Percentiles rank a stretch among this genome's conserved stretches.
phyloP scores from a whole-genome alignment of 1,140 invertebrate species.

The Lasioglossum baleicum region DNA sequence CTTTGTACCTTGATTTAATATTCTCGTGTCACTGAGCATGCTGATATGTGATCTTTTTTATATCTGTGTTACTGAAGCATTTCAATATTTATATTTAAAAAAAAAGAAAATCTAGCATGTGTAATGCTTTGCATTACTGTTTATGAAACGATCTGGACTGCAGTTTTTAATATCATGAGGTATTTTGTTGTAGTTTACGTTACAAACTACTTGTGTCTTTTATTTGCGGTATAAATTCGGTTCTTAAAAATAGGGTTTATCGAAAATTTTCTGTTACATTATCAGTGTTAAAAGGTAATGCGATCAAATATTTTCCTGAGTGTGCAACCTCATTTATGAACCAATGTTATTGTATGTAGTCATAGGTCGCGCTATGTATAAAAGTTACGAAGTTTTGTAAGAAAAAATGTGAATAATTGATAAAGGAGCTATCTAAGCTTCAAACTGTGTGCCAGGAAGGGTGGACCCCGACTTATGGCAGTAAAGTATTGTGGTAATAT shows the following conservation, averaged over 20 bases:
- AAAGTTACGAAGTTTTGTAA: conserved; percentile 24
- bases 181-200: conserved; percentile 37
- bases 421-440: too few species aligned
- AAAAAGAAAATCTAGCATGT: conserved; percentile 20
- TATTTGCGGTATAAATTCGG: too few species aligned
- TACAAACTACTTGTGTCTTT: conserved; percentile 42
- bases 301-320: conserved; percentile 13
- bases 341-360: conserved; percentile 41
- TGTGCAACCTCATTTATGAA: conserved; percentile 32
- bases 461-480: conserved; percentile 31
- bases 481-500: conserved; percentile 23
- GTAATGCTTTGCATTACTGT: conserved; percentile 36
- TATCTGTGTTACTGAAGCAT: conserved; percentile 15
- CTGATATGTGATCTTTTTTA: conserved; percentile 46
- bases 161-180: conserved; percentile 14
- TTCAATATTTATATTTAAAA: conserved; percentile 23
- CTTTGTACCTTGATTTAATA: conserved; percentile 30
- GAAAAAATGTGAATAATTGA: too few species aligned
- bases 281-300: conserved; percentile 23
- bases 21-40: conserved; percentile 33
- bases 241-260: background rate
- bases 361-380: conserved; percentile 42
- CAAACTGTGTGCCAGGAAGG: conserved; percentile 8
- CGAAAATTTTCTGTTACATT: conserved; percentile 14
- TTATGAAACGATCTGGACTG: conserved; percentile 4